Conservation (phyloP, 2,797 vertebrate species). For the Odontamblyopus rebecca region DNA sequence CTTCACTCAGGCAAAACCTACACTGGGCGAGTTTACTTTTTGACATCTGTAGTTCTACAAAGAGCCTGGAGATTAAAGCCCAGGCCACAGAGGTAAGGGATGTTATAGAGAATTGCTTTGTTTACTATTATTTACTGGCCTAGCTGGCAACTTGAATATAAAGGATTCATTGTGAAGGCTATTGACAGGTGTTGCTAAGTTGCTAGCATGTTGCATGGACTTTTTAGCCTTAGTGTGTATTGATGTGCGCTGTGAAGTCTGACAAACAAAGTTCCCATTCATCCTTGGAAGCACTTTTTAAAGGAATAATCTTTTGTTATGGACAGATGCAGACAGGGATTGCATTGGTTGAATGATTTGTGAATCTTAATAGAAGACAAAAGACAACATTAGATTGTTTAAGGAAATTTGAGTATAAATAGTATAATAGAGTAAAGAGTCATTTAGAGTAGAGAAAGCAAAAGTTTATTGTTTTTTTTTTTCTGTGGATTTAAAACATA, state of each 20-base stretch:
- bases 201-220: conserved; percentile 8
- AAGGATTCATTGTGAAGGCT: conserved; percentile 36
- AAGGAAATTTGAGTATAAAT: background rate
- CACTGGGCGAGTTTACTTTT: conserved; percentile 65
- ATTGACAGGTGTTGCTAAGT: conserved; percentile 65
- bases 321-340: background rate
- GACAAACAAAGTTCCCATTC: conserved; percentile 21
- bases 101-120: conserved; percentile 52
- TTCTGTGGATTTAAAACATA: background rate
- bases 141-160: conserved; percentile 34
- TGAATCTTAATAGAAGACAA: background rate
- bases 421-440: too few relatives aligned
- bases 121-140: conserved; percentile 58
- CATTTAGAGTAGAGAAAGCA: too few relatives aligned
- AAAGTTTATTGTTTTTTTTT: background rate
- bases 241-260: conserved; percentile 2
- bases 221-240: conserved; percentile 13
- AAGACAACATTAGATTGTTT: background rate
- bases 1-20: conserved; percentile 45
- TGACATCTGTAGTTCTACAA: conserved; percentile 77
- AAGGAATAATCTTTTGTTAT: background rate
- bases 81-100: conserved; percentile 72
- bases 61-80: conserved; percentile 78
- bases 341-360: background rate
- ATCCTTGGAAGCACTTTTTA: conserved; percentile 7